Conservation (phyloP, 53 echinoderm and acorn worm genomes). For the Stichopus horrens region DNA sequence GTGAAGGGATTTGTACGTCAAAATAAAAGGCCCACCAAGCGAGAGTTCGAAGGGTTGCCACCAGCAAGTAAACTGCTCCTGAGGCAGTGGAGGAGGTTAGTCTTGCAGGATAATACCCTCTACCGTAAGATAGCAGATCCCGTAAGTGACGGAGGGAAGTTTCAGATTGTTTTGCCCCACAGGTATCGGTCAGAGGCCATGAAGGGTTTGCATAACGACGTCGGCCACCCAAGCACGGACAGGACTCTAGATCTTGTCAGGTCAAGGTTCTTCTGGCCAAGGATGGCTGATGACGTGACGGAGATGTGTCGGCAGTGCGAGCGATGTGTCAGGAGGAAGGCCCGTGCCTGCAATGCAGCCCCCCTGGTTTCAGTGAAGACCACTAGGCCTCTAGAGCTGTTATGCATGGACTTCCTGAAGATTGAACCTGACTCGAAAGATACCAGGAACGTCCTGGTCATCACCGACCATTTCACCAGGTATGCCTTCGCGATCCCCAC, state of each 20-base stretch:
- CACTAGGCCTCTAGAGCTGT: slow-evolving; percentile 18
- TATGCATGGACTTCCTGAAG: slow-evolving; percentile 7
- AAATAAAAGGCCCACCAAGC: background rate
- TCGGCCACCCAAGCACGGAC: slow-evolving; percentile 62
- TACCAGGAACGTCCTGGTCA: background rate
- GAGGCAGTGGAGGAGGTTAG: slow-evolving; percentile 24
- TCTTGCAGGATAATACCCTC: slow-evolving; percentile 67
- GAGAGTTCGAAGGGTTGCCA: background rate
- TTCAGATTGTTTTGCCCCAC: slow-evolving; percentile 4
- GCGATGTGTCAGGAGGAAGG: slow-evolving; percentile 48
- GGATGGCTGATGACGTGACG: slow-evolving; percentile 48
- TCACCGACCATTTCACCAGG: slow-evolving; percentile 27
- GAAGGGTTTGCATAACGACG: slow-evolving; percentile 55
- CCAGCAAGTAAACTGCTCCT: slow-evolving; percentile 16
- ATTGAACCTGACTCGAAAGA: background rate
- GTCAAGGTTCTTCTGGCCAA: slow-evolving; percentile 61
- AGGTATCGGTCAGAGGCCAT: slow-evolving; percentile 32
- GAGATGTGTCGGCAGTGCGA: slow-evolving; percentile 46
- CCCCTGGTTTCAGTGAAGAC: background rate
- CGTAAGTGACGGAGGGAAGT: slow-evolving; percentile 36
- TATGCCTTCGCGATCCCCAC: slow-evolving; percentile 57
- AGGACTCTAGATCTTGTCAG: slow-evolving; percentile 62
- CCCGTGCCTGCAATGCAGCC: background rate
- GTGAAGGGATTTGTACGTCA: background rate
- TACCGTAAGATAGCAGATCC: slow-evolving; percentile 73